Percentiles rank a stretch among this genome's conserved stretches.
Evolutionary conservation across 2,797 vertebrate genomes (phyloP).

Genomic region (Sebastes goodei): DNA sequence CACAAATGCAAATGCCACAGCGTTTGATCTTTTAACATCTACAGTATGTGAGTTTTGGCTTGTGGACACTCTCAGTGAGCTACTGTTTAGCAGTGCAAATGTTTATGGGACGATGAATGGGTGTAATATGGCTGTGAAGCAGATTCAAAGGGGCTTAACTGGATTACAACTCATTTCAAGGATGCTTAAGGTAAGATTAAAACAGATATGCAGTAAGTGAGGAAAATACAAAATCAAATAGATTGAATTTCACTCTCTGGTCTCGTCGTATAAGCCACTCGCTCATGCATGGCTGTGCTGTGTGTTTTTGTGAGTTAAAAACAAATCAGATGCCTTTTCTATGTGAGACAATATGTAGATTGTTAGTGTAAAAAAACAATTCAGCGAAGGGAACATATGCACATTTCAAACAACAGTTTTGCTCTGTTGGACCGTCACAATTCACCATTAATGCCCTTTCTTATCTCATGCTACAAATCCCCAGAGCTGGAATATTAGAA

Average conservation of each 20-base stretch:
- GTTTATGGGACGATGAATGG: slow-evolving; percentile 70
- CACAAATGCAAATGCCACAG: not conserved
- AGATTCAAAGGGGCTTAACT: slow-evolving; percentile 82
- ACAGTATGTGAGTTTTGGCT: slow-evolving; percentile 36
- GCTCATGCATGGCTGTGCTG: slow-evolving; percentile 40
- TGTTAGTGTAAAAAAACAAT: slow-evolving; percentile 7
- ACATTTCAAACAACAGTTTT: slow-evolving; percentile 64
- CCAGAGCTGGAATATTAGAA: slow-evolving; percentile 75
- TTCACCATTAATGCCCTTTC: slow-evolving; percentile 73
- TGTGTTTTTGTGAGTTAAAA: slow-evolving; percentile 32
- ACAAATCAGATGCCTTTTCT: not conserved
- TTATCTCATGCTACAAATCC: slow-evolving; percentile 76
- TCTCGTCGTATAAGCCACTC: slow-evolving; percentile 58
- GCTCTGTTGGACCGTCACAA: slow-evolving; percentile 65
- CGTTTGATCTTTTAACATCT: slow-evolving; percentile 32
- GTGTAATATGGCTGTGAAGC: slow-evolving; percentile 72
- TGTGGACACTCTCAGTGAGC: slow-evolving; percentile 55
- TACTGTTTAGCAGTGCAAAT: slow-evolving; percentile 53
- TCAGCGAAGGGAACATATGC: slow-evolving; percentile 20
- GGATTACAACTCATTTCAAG: slow-evolving; percentile 86
- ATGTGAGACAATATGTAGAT: slow-evolving; percentile 41
- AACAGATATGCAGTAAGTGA: slow-evolving; percentile 82
- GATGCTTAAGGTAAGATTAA: slow-evolving; percentile 85
- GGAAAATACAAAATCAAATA: slow-evolving; percentile 80
- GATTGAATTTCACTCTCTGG: slow-evolving; percentile 69